A percentile compares a stretch with the other conserved stretches of the same genome.
Conservation (phyloP, 92 coral and sea anemone species). For the Plumapathes pennacea region DNA sequence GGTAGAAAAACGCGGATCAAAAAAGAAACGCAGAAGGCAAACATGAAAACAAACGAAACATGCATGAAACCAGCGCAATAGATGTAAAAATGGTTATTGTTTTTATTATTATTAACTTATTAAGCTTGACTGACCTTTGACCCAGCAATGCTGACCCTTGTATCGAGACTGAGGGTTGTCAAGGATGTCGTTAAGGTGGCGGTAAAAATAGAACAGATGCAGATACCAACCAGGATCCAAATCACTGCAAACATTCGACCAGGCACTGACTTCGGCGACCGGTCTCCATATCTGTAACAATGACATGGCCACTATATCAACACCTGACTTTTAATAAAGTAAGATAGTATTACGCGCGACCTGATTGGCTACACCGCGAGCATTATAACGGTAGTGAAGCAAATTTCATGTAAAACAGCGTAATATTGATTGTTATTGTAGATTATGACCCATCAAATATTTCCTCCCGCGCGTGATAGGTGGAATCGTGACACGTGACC, state of each 20-base stretch:
- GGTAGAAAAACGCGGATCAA: too few relatives aligned
- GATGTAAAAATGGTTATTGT: too few relatives aligned
- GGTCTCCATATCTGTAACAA: constrained; percentile 81
- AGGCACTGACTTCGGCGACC: constrained; percentile 72
- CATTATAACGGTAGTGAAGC: too few relatives aligned
- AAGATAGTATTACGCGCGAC: too few relatives aligned
- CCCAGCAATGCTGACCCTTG: constrained; percentile 60
- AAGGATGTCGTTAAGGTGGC: constrained; percentile 92
- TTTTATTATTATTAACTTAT: background rate
- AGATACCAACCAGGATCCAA: constrained; percentile 89
- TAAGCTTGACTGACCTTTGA: constrained; percentile 50
- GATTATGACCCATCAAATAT: too few relatives aligned
- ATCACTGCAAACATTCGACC: constrained; percentile 83
- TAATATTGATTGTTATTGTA: too few relatives aligned
- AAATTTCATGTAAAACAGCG: too few relatives aligned
- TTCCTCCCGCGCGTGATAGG: too few relatives aligned
- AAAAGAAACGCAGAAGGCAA: too few relatives aligned
- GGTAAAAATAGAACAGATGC: constrained; percentile 92
- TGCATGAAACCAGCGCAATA: too few relatives aligned
- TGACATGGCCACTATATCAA: background rate
- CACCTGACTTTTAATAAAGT: background rate
- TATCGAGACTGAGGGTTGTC: constrained; percentile 82
- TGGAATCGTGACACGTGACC: too few relatives aligned
- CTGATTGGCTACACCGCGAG: background rate
- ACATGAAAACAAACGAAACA: too few relatives aligned